Base-by-base conservation (phyloP, 2,888 invertebrate species). In the Epicampocera succincta region DNA sequence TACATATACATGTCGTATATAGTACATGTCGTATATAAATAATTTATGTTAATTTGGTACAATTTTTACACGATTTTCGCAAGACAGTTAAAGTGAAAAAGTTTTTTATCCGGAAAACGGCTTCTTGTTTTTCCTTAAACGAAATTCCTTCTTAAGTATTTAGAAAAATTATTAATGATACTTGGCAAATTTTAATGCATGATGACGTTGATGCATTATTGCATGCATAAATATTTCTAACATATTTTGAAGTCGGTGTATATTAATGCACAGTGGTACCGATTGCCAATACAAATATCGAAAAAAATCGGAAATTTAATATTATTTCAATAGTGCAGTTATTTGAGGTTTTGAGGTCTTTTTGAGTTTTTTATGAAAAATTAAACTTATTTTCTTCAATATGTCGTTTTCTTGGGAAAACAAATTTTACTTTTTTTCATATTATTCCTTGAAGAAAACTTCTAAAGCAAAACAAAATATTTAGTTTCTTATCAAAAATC, bases 61-160 rank as follows among this genome's bases (percentile, higher is more conserved):
- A 82, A 78, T 74, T 74, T 77, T 65, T 69, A 74, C 81, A 77
- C 75, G 77, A 77, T 63, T 73, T 61, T 72, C 25, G 60, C 44
- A 71, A 65, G 65, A 50, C 65, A 71, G 44, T 58, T 58, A 33
- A 33, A 56, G 48, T 29, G 17, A 58, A 21, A 66, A 68, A 65
- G 15, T 12, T n/a, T 38, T 15, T 40, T n/a, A 52, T 42, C 25
- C 44, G 25, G 50, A 69, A 69, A 65, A 74, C 65, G 52, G 66
- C 82, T 78, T 78, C 78, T 82, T 74, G 82, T 82, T 44, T 82
- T 82, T 68, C 40, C 80, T 72, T 54, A 68, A 73, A 77, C 40
- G 40, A 77, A 81, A 73, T 77, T 72, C 63, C 68, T 48, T 58
- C 58, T 40, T n/a, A 40, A 69, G 44, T 15, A 40, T 60, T 71